A percentile compares a stretch with the other conserved stretches of the same genome.
These are phyloP conservation scores for Babylonia areolata DNA, from an alignment of 1,140 invertebrate genomes.

Conservation along the genomic window DNA sequence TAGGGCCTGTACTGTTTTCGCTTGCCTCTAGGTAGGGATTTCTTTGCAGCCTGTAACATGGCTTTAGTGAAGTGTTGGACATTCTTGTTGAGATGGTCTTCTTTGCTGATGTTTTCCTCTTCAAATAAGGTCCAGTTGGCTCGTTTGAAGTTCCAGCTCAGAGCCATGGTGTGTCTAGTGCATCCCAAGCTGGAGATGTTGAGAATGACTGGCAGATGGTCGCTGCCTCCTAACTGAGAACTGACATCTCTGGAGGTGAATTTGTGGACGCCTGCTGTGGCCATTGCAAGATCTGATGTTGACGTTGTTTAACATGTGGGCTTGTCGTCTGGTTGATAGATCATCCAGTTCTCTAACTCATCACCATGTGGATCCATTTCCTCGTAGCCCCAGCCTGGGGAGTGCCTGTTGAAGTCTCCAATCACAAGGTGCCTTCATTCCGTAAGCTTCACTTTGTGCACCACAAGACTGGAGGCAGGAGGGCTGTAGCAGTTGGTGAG, in stretches of 20 bases:
- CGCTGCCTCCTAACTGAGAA: neutral
- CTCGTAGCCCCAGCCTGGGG: too few species aligned
- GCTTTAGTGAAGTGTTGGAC: neutral
- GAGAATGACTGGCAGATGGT: neutral
- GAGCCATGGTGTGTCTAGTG: neutral
- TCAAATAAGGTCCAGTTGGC: neutral
- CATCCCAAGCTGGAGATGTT: neutral
- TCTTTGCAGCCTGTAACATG: neutral
- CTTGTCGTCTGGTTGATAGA: too few species aligned
- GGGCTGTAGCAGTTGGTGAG: constrained; percentile 34
- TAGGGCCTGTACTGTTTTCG: neutral
- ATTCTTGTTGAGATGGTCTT: neutral
- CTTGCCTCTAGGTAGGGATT: neutral
- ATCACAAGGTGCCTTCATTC: too few species aligned
- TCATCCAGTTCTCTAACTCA: too few species aligned
- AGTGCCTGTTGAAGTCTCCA: too few species aligned
- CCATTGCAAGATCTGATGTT: too few species aligned
- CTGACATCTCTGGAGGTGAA: too few species aligned
- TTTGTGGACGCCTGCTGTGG: too few species aligned
- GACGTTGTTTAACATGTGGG: too few species aligned
- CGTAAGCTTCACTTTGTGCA: too few species aligned
- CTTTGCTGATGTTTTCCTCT: neutral
- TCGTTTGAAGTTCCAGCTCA: constrained; percentile 1
- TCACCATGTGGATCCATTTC: too few species aligned
- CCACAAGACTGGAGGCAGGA: too few species aligned